Evolutionary conservation across 2,113 vertebrate species (phyloP).

Genomic region (Erythrocebus patas): DNA sequence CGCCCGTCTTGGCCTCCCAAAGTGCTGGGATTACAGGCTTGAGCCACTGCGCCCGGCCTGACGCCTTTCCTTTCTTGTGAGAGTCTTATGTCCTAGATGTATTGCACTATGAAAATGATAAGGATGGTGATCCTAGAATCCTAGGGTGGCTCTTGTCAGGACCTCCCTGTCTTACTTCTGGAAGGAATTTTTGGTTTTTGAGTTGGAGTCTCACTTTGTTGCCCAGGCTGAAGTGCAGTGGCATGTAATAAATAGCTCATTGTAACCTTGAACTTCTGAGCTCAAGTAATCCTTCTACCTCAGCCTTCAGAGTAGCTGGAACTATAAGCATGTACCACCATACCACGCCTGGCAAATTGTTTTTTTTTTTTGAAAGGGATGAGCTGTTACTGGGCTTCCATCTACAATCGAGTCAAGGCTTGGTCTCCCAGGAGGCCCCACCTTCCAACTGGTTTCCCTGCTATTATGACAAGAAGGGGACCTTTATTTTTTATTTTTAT

Average conservation of each 20-base stretch:
- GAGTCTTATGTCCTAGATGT: neutral
- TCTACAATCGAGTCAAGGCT: neutral
- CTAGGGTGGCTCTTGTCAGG: rapidly evolving
- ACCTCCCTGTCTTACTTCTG: neutral
- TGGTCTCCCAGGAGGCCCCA: neutral
- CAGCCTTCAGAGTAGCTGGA: too few relatives aligned
- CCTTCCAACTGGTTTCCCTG: rapidly evolving
- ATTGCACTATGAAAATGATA: neutral
- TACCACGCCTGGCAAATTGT: too few relatives aligned
- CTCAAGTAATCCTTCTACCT: too few relatives aligned
- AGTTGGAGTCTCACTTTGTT: too few relatives aligned
- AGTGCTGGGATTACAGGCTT: too few relatives aligned
- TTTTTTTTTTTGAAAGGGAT: neutral
- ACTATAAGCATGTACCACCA: too few relatives aligned
- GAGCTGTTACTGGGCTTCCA: neutral
- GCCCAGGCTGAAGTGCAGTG: too few relatives aligned
- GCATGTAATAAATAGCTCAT: too few relatives aligned
- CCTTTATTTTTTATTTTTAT: too few relatives aligned
- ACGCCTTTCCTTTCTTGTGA: neutral
- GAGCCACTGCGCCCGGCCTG: too few relatives aligned
- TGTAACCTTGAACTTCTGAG: too few relatives aligned
- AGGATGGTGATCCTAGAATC: rapidly evolving
- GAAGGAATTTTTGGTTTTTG: neutral
- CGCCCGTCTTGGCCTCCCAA: too few relatives aligned
- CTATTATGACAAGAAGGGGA: neutral